Conservation (phyloP, 2,888 invertebrate species). For the Tuberolachnus salignus region DNA sequence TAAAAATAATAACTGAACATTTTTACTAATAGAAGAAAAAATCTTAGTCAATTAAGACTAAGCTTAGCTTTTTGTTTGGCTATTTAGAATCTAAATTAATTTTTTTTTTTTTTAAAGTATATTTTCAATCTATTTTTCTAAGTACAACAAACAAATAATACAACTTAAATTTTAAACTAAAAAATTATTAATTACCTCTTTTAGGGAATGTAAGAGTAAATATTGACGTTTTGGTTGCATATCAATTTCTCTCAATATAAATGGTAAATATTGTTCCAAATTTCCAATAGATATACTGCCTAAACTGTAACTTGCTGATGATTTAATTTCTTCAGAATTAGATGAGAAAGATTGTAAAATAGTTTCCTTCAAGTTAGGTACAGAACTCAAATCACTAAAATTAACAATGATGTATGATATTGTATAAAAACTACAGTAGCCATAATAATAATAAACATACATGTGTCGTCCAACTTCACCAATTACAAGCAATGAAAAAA, state of each 20-base stretch:
- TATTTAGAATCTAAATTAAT: too few species aligned
- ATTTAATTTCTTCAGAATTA: slow-evolving; percentile 94
- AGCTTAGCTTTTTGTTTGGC: too few species aligned
- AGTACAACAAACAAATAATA: too few species aligned
- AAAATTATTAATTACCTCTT: slow-evolving; percentile 74
- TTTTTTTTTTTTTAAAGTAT: background rate
- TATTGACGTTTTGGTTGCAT: slow-evolving; percentile 94
- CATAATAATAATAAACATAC: slow-evolving; percentile 66
- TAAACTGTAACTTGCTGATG: slow-evolving; percentile 94
- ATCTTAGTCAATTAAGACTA: too few species aligned
- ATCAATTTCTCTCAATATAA: slow-evolving; percentile 91
- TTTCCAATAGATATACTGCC: slow-evolving; percentile 97
- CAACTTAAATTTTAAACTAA: slow-evolving; percentile 6
- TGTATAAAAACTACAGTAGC: background rate
- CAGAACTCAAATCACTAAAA: slow-evolving; percentile 77
- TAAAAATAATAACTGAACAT: too few species aligned
- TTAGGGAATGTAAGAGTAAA: slow-evolving; percentile 91
- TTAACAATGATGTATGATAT: slow-evolving; percentile 13
- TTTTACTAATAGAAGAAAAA: too few species aligned
- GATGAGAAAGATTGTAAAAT: slow-evolving; percentile 87
- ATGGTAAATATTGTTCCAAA: slow-evolving; percentile 88
- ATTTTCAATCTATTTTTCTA: too few species aligned
- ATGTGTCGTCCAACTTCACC: slow-evolving; percentile 96
- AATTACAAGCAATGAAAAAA: slow-evolving; percentile 91
- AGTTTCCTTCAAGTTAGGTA: slow-evolving; percentile 76